Conservation (phyloP, 2,888 invertebrate genomes). For the Maniola hyperantus region DNA sequence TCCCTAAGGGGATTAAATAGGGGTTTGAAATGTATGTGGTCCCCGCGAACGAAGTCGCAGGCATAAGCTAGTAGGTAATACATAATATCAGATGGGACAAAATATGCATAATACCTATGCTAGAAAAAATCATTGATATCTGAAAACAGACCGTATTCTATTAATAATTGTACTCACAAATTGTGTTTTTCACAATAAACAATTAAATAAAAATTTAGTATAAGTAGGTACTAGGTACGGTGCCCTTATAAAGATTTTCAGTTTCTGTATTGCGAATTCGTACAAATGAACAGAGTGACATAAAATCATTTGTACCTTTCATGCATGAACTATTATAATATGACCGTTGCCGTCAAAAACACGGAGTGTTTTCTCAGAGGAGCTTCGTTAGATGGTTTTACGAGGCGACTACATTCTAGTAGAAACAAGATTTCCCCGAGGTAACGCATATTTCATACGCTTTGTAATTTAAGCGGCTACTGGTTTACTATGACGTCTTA, state of each 20-base stretch:
- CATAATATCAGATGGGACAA: too few relatives aligned
- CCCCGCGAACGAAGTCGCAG: too few relatives aligned
- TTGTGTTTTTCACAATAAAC: too few relatives aligned
- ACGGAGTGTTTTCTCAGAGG: constrained; percentile 51
- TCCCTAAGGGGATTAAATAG: too few relatives aligned
- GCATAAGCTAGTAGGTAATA: too few relatives aligned
- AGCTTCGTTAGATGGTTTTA: constrained; percentile 66
- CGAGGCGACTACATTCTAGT: constrained; percentile 62
- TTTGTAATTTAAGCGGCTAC: constrained; percentile 67
- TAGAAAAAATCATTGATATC: too few relatives aligned
- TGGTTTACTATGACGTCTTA: constrained; percentile 52
- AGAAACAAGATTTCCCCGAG: constrained; percentile 72
- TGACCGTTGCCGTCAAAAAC: constrained; percentile 42
- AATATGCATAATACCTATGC: too few relatives aligned
- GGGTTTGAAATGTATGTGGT: too few relatives aligned
- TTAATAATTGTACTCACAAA: too few relatives aligned
- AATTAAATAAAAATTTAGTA: too few relatives aligned
- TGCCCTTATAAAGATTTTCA: neutral
- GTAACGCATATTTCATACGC: constrained; percentile 73
- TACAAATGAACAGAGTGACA: constrained; percentile 26
- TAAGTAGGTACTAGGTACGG: too few relatives aligned
- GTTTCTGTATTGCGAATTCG: neutral
- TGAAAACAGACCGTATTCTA: too few relatives aligned
- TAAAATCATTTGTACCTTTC: constrained; percentile 33
- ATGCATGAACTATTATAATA: constrained; percentile 32